Percentiles rank a stretch among this genome's conserved stretches.
Conservation (phyloP, 2,888 invertebrate species). For the Caenorhabditis imperialis region DNA sequence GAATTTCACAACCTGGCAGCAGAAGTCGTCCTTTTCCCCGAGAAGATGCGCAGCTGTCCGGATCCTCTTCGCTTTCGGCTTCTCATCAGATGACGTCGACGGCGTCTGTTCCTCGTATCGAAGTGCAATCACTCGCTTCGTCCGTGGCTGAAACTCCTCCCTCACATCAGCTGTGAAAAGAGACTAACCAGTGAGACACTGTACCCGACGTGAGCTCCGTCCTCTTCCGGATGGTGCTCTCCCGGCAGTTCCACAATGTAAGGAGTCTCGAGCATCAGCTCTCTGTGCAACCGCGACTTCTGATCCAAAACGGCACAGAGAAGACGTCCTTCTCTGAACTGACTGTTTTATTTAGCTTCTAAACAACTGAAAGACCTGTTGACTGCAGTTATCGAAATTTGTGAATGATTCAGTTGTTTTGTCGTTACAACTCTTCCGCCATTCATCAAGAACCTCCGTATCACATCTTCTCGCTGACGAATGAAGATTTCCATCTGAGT, state of each 20-base stretch:
- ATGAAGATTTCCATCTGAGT: constrained; percentile 19
- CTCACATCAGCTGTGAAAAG: neutral
- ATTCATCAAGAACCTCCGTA: constrained; percentile 11
- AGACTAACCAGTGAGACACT: constrained; percentile 38
- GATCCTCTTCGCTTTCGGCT: constrained; percentile 19
- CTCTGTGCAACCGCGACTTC: constrained; percentile 24
- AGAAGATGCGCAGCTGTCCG: constrained; percentile 36
- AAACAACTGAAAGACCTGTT: no score
- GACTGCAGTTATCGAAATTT: constrained; percentile 26
- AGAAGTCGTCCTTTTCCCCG: constrained; percentile 35
- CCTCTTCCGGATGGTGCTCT: constrained; percentile 28
- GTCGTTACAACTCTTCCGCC: constrained; percentile 25
- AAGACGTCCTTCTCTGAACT: constrained; percentile 12
- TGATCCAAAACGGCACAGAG: constrained; percentile 27
- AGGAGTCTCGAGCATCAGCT: constrained; percentile 29
- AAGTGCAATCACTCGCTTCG: constrained; percentile 32
- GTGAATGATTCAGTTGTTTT: constrained; percentile 15
- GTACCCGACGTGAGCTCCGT: constrained; percentile 17
- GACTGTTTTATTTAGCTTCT: no score
- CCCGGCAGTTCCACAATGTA: constrained; percentile 40
- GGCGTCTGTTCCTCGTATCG: constrained; percentile 23
- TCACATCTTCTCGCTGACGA: constrained; percentile 12
- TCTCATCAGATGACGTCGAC: constrained; percentile 18
- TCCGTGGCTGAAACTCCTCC: constrained; percentile 17
- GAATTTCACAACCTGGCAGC: constrained; percentile 24